Base-by-base conservation (phyloP, 2,797 vertebrate species). In the Spinibarbus caldwelli region DNA sequence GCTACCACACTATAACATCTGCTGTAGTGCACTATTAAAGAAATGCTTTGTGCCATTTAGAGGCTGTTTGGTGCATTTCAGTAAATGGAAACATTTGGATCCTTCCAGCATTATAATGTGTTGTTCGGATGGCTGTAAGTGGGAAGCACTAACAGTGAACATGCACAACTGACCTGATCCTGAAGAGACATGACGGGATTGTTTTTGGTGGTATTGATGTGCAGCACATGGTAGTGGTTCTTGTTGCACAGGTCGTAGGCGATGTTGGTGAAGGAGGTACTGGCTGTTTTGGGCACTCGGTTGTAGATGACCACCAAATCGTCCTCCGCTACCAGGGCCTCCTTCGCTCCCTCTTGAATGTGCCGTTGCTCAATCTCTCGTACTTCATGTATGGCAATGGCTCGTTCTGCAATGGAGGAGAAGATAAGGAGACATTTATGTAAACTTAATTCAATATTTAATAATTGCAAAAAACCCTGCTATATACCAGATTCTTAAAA, bases 161-260 rank as follows among this genome's bases (percentile, higher is more conserved):
- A 62, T 17, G 17, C 14, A 52, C 43, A 64, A 73, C 93, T 92
- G 93, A 99, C 98, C 96, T 99, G 98, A 94, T 99, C 98, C 93
- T 99, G 98, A 67, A 99, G 94, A 87, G 98, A 99, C 98, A 99
- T 99, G 91, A 99, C 97, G 0, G 98, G 98, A 92, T 99, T 99
- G 92, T 99, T 99, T 95, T 98, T 99, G 94, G 96, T 98, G 92
- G 98, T 99, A 93, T 99, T 99, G 93, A 99, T 99, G 94, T 99
- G 98, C 88, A 99, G 96, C 88, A 99, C 98, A 54, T 99, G 98
- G 77, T 97, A 99, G 89, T 94, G 97, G 92, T 99, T 99, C 93
- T 96, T 97, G 1, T 96, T 97, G 87, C 98, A 99, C 87, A 99
- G 94, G 92, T 99, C 98, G 89, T 99, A 99, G 90, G 98, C 98